Evolutionary conservation across 2,113 vertebrate species (phyloP).

Genomic region (Oncorhynchus clarkii): DNA sequence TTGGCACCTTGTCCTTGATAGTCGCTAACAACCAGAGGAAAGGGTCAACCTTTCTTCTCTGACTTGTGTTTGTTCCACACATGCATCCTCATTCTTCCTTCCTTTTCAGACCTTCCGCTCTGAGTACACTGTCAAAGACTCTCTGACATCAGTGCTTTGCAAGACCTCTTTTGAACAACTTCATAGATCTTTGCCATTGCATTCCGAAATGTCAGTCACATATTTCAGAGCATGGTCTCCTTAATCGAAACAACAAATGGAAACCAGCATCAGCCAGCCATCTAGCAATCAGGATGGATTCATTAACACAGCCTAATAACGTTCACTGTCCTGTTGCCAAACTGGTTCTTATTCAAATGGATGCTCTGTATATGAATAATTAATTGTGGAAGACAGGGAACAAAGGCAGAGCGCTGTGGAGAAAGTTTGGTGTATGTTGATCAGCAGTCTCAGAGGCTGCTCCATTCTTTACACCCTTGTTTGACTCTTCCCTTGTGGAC

Average conservation of each 20-base stretch:
- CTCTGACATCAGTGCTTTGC: conserved; percentile 31
- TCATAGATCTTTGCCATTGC: conserved; percentile 8
- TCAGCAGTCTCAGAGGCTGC: conserved; percentile 3
- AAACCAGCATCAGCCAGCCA: neutral
- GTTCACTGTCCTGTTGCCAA: conserved; percentile 1
- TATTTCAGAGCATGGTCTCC: too few species aligned
- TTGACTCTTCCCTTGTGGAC: conserved; percentile 31
- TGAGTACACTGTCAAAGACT: conserved; percentile 32
- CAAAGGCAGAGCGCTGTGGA: neutral
- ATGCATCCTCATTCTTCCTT: conserved; percentile 17
- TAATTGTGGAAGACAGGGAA: neutral
- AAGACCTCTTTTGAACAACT: neutral
- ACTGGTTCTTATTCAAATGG: neutral
- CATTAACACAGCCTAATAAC: neutral
- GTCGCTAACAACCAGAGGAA: neutral
- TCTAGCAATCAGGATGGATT: neutral
- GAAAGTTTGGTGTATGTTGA: conserved; percentile 20
- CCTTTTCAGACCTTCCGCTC: conserved; percentile 23
- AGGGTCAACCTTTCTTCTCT: conserved; percentile 18
- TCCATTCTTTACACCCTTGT: conserved; percentile 35
- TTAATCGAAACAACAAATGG: too few species aligned
- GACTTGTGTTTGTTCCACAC: conserved; percentile 3
- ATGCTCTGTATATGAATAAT: conserved; percentile 3
- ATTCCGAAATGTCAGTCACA: too few species aligned
- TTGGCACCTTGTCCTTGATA: conserved; percentile 7